Conservation (phyloP, 2,888 invertebrate genomes). For the Dastarcus helophoroides region DNA sequence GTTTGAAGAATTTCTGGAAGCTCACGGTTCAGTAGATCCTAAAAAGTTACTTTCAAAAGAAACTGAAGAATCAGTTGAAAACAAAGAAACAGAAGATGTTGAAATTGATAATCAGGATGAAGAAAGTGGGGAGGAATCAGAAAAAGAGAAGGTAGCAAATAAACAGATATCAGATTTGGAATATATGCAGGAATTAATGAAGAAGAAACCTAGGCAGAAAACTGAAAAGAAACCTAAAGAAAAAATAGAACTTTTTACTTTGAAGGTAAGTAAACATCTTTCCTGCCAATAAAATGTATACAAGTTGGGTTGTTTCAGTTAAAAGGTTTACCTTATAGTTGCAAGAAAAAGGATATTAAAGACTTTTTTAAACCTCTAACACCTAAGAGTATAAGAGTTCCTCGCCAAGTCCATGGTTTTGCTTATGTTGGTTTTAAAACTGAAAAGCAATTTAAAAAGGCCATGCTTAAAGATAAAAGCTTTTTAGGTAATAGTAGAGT, state of each 20-base stretch:
- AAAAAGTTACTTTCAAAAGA: slow-evolving; percentile 20
- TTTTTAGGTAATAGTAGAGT: slow-evolving; percentile 81
- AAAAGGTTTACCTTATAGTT: slow-evolving; percentile 63
- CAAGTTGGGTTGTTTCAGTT: slow-evolving; percentile 34
- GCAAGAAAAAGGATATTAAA: slow-evolving; percentile 72
- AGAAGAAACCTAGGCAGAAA: slow-evolving; percentile 36
- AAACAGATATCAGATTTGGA: slow-evolving; percentile 63
- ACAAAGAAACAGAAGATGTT: slow-evolving; percentile 35
- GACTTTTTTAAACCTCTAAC: slow-evolving; percentile 75
- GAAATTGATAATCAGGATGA: slow-evolving; percentile 22
- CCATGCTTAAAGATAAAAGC: slow-evolving; percentile 71
- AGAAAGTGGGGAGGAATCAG: slow-evolving; percentile 13
- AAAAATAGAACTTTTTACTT: slow-evolving; percentile 42
- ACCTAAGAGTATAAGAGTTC: slow-evolving; percentile 67
- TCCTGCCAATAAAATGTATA: neutral
- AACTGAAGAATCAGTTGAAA: slow-evolving; percentile 27
- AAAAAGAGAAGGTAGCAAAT: slow-evolving; percentile 48
- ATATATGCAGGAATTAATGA: slow-evolving; percentile 62
- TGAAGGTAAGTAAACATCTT: slow-evolving; percentile 40
- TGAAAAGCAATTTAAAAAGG: slow-evolving; percentile 68
- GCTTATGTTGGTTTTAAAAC: slow-evolving; percentile 86
- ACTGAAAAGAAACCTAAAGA: slow-evolving; percentile 34
- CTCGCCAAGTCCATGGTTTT: slow-evolving; percentile 66
- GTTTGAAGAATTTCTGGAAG: slow-evolving; percentile 80
- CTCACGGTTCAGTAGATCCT: slow-evolving; percentile 51